Conservation (phyloP, 2,797 vertebrate species). For the Helicolenus hilgendorfi region DNA sequence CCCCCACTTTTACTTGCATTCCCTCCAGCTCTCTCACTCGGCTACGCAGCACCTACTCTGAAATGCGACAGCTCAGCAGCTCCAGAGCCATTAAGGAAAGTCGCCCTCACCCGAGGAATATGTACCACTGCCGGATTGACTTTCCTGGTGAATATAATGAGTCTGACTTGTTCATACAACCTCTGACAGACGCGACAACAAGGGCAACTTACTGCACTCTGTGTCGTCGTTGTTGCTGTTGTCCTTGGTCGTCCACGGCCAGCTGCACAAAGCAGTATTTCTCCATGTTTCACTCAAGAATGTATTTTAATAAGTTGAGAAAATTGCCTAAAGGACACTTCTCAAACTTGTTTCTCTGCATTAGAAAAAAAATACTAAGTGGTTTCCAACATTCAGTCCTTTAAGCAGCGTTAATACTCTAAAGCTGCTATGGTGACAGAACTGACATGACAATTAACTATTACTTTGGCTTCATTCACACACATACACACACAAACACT, state of each 20-base stretch:
- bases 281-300: slow-evolving; percentile 11
- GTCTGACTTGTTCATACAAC: slow-evolving; percentile 42
- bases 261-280: slow-evolving; percentile 31
- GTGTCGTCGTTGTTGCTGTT: background rate
- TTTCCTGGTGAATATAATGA: slow-evolving; percentile 46
- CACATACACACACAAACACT: background rate
- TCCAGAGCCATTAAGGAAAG: slow-evolving; percentile 81
- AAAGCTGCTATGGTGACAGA: background rate
- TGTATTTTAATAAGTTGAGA: slow-evolving; percentile 39
- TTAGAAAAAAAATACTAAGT: slow-evolving; percentile 12
- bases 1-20: slow-evolving; percentile 41
- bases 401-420: background rate
- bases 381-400: slow-evolving; percentile 15
- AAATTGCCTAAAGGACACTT: slow-evolving; percentile 22
- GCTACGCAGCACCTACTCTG: slow-evolving; percentile 71
- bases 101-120: slow-evolving; percentile 71
- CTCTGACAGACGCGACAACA: slow-evolving; percentile 40
- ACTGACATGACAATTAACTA: background rate
- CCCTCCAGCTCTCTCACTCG: slow-evolving; percentile 61
- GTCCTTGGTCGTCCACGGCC: slow-evolving; percentile 16
- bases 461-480: background rate
- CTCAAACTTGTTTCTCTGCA: slow-evolving; percentile 5
- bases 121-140: slow-evolving; percentile 55
- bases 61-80: slow-evolving; percentile 87
- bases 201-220: slow-evolving; percentile 14